phyloP scores from a whole-genome alignment of 2,888 invertebrate species.

The Chymomyza caudatula region DNA sequence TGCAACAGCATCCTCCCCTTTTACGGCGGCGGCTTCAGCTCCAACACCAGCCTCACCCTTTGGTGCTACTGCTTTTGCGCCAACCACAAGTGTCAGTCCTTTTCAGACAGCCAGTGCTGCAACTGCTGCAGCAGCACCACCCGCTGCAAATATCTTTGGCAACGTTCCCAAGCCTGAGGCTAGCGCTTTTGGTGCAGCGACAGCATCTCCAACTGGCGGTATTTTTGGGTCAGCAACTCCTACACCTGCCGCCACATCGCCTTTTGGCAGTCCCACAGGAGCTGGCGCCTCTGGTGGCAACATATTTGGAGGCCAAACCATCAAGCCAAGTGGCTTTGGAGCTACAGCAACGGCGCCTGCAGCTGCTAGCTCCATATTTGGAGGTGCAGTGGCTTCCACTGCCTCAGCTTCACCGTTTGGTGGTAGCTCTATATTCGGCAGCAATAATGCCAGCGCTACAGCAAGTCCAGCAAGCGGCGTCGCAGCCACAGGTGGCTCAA shows the following conservation, averaged over 20 bases:
- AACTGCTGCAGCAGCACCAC: conserved; percentile 12
- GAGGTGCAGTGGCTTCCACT: conserved; percentile 25
- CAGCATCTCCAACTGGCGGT: conserved; percentile 44
- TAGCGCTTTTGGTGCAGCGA: conserved; percentile 58
- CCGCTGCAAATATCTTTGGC: conserved; percentile 62
- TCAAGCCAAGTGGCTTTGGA: conserved; percentile 20
- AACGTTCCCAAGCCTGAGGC: conserved; percentile 74
- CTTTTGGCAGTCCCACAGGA: conserved; percentile 40
- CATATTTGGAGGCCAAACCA: conserved; percentile 59
- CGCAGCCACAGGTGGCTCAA: conserved; percentile 16
- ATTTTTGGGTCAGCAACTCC: conserved; percentile 39
- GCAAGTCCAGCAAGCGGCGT: conserved; percentile 1
- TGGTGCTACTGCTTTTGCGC: conserved; percentile 19
- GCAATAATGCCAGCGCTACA: conserved; percentile 16
- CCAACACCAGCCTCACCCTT: conserved; percentile 30
- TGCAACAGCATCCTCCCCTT: conserved; percentile 20
- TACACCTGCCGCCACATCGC: conserved; percentile 31
- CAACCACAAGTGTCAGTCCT: conserved; percentile 18
- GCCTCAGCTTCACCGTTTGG: conserved; percentile 27
- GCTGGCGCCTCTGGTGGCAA: conserved; percentile 43
- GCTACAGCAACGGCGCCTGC: conserved; percentile 28
- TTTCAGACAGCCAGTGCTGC: conserved; percentile 28
- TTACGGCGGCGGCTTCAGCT: conserved; percentile 26
- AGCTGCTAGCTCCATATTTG: conserved; percentile 50
- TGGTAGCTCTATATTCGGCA: conserved; percentile 59